These are phyloP conservation scores for Manacus vitellinus DNA, from an alignment of 2,113 vertebrate genomes.

Conservation along the genomic window DNA sequence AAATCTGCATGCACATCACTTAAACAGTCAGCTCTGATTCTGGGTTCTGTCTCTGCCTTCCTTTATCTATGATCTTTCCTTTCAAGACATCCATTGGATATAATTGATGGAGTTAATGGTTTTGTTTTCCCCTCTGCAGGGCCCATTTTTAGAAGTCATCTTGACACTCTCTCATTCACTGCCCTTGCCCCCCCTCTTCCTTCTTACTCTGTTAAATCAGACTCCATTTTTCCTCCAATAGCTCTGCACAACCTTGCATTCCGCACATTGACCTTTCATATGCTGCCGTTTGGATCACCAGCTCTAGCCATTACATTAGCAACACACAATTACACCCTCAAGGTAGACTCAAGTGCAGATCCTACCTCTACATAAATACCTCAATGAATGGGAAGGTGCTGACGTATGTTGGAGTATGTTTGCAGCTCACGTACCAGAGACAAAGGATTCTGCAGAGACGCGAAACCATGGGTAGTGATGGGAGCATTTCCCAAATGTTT, in stretches of 20 bases:
- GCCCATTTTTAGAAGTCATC: not conserved
- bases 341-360: slow-evolving; percentile 81
- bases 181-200: slow-evolving; percentile 24
- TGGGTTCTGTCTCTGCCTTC: slow-evolving; percentile 17
- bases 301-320: slow-evolving; percentile 81
- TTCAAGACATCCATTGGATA: not conserved
- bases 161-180: not conserved
- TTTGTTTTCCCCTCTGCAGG: slow-evolving; percentile 16
- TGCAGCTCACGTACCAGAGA: slow-evolving; percentile 28
- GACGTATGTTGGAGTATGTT: slow-evolving; percentile 57
- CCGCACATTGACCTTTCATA: slow-evolving; percentile 70
- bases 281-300: slow-evolving; percentile 74
- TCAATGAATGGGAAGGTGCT: slow-evolving; percentile 73
- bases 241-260: slow-evolving; percentile 67
- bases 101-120: not conserved
- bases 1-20: not conserved
- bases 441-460: slow-evolving; percentile 9
- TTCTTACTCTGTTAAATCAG: slow-evolving; percentile 41
- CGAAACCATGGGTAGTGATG: slow-evolving; percentile 9
- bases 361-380: slow-evolving; percentile 68
- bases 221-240: slow-evolving; percentile 27
- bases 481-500: slow-evolving; percentile 52
- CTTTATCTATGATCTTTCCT: not conserved
- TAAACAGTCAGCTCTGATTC: not conserved
- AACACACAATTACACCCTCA: slow-evolving; percentile 84